Evolutionary conservation across 2,888 invertebrate genomes (phyloP), one percentile per base, ranked within the genome.

Genomic region (Rhingia campestris): DNA sequence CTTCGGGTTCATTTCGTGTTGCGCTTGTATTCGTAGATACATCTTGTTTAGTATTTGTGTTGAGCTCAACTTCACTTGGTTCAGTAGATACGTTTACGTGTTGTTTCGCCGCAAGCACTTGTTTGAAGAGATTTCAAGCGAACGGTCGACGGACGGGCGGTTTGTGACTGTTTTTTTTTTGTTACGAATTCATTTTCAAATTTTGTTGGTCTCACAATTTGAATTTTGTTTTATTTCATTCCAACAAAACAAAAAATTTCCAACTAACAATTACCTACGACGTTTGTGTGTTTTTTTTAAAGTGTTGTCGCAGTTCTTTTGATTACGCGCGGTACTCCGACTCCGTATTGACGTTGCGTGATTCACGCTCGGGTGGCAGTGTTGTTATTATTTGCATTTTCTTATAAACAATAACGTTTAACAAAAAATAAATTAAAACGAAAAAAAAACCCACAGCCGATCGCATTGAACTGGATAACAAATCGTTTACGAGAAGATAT

Each of bases 181-280:
- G 56, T 63, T 77, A 66, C 49, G 59, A 82, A 58, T 69, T 41
- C 47, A 6, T 47, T 49, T 66, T 67, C 41, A 10, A 32, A 47
- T 54, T 49, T 54, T 58, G 45, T 47, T 43, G 86, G 87, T 87
- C 89, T 86, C 87, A 86, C n/a, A 58, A 30, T 30, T 88, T 14
- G 22, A 88, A 88, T 88, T 88, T 87, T 88, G 87, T 87, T 88
- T 88, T 88, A 22, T 22, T 63, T 49, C 45, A 33, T 49, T 45
- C 12, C 56, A 69, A 33, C 35, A n/a, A n/a, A 32, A 45, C 47
- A 67, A 35, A 22, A 45, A 45, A 69, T 75, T 47, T 35, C 33
- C 54, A 64, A 56, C 53, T 70, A 59, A 72, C 45, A 79, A 73
- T 79, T 43, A 33, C 63, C 45, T 22, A 22, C 22, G 22, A 22